Conservation (phyloP, 2,888 invertebrate genomes). For the Ariolimax columbianus region DNA sequence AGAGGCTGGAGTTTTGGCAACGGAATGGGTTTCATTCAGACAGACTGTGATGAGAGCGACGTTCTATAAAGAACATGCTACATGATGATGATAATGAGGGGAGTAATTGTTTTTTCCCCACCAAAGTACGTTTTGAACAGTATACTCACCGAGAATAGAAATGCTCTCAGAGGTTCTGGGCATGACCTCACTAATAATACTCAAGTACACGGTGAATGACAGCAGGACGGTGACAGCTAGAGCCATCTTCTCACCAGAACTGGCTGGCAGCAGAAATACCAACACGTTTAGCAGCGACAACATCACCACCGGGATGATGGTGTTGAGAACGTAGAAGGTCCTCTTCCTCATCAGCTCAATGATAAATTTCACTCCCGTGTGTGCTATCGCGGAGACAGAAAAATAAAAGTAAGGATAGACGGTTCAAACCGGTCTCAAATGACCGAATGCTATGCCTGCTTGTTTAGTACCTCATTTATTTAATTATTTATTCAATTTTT, state of each 20-base stretch:
- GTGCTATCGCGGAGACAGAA: constrained; percentile 45
- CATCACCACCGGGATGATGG: constrained; percentile 66
- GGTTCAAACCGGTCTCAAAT: too few species aligned
- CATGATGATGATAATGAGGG: too few species aligned
- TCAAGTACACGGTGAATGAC: constrained; percentile 66
- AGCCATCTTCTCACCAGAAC: constrained; percentile 67
- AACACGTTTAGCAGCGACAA: constrained; percentile 64
- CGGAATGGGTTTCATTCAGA: too few species aligned
- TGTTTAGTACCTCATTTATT: too few species aligned
- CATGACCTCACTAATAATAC: constrained; percentile 67
- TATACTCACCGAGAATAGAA: constrained; percentile 61
- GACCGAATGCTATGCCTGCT: too few species aligned
- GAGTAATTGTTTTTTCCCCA: too few species aligned
- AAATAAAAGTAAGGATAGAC: too few species aligned
- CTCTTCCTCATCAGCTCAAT: constrained; percentile 61
- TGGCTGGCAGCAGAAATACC: constrained; percentile 64
- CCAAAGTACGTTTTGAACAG: not conserved
- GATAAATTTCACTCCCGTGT: constrained; percentile 59
- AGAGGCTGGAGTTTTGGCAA: too few species aligned
- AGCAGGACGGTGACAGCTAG: constrained; percentile 66
- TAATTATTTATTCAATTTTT: too few species aligned
- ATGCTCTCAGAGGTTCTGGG: constrained; percentile 67
- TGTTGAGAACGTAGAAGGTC: constrained; percentile 64
- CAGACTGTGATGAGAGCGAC: too few species aligned
- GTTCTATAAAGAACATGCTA: too few species aligned